Conservation (phyloP, 2,797 vertebrate species). For the Gastrophryne carolinensis region DNA sequence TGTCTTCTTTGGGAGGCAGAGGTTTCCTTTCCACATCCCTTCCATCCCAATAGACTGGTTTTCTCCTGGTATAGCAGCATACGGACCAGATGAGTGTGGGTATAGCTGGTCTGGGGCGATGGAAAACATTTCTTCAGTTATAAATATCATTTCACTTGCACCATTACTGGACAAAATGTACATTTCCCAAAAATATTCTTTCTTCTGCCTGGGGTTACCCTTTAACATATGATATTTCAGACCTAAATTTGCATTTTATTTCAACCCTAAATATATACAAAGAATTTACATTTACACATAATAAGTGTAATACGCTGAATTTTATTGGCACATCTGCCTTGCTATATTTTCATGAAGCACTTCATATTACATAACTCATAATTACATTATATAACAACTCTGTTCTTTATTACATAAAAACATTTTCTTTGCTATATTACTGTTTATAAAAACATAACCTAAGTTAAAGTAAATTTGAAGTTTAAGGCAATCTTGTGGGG, state of each 20-base stretch:
- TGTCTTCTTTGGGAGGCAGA: no score
- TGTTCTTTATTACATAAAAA: conserved; percentile 41
- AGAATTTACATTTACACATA: background rate
- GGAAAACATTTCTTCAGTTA: no score
- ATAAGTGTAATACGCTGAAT: background rate
- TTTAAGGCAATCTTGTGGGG: conserved; percentile 54
- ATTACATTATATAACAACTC: background rate
- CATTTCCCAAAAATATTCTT: no score
- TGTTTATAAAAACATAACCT: conserved; percentile 49
- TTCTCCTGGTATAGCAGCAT: no score
- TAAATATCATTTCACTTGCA: no score
- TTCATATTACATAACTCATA: no score
- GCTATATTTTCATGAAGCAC: background rate
- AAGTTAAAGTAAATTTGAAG: conserved; percentile 51
- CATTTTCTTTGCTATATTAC: conserved; percentile 36
- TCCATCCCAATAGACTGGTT: no score
- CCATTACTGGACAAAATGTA: no score
- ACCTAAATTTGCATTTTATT: background rate
- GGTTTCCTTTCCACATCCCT: no score
- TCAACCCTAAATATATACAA: background rate
- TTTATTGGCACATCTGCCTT: background rate
- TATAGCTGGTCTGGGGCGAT: no score
- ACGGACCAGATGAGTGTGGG: no score
- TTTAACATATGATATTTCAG: background rate
- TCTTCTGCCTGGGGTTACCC: no score